phyloP scores from a whole-genome alignment of 1,140 invertebrate species.

The Aphaenogaster floridana region DNA sequence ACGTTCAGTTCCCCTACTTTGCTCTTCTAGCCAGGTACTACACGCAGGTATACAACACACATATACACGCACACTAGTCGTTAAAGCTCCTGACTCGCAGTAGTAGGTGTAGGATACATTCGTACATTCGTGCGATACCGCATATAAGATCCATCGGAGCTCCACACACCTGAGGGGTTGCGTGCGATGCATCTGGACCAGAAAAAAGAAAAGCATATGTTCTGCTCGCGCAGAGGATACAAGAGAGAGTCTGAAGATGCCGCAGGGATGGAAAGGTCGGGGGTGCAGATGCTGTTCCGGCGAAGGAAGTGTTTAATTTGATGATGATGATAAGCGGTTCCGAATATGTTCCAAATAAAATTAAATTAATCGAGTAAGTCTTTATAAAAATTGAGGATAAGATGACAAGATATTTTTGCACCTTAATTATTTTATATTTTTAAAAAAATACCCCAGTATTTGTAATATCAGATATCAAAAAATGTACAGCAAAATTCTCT shows the following conservation, averaged over 20 bases:
- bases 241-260: not conserved
- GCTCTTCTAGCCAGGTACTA: conserved; percentile 80
- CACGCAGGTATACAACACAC: conserved; percentile 75
- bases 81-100: conserved; percentile 20
- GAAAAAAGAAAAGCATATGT: conserved; percentile 76
- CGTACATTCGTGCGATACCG: conserved; percentile 25
- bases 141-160: conserved; percentile 28
- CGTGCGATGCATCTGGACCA: conserved; percentile 72
- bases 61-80: conserved; percentile 4
- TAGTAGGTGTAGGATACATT: conserved; percentile 55
- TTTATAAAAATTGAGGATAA: not conserved
- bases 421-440: not conserved
- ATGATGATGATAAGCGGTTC: conserved; percentile 25
- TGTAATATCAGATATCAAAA: not conserved
- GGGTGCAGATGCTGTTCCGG: conserved; percentile 30
- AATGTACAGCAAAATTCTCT: not conserved
- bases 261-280: conserved; percentile 23
- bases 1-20: conserved; percentile 73
- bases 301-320: conserved; percentile 55
- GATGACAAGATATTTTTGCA: not conserved
- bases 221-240: conserved; percentile 35
- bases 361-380: conserved; percentile 17
- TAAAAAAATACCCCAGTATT: not conserved
- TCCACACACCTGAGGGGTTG: conserved; percentile 68
- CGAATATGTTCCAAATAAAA: conserved; percentile 1